Percentiles rank a stretch among this genome's conserved stretches.
Evolutionary conservation across 2,888 invertebrate species (phyloP).

Genomic region (Ditula angustiorana): DNA sequence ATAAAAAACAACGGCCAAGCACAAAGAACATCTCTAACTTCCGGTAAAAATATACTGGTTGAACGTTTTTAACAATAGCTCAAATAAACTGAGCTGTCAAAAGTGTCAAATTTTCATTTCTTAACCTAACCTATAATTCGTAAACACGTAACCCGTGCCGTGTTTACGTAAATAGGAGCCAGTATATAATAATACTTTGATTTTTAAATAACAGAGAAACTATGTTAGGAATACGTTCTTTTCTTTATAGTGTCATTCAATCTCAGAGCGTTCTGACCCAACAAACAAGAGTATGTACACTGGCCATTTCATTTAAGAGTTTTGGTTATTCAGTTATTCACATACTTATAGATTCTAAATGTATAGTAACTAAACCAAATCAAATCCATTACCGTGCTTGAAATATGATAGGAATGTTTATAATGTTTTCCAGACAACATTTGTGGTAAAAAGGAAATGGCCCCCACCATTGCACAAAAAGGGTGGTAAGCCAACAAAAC

Average conservation of each 20-base stretch:
- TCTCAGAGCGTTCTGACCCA: constrained; percentile 57
- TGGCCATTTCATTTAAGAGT: not conserved
- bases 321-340: not conserved
- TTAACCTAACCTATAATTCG: not conserved
- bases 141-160: too few relatives aligned
- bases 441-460: constrained; percentile 88
- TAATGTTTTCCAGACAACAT: constrained; percentile 88
- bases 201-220: not conserved
- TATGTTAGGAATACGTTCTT: constrained; percentile 63
- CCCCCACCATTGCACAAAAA: constrained; percentile 86
- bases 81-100: not conserved
- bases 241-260: constrained; percentile 51
- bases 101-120: not conserved
- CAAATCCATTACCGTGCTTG: not conserved
- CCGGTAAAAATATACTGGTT: not conserved
- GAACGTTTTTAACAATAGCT: not conserved
- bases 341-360: too few relatives aligned
- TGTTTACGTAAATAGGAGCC: not conserved
- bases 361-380: too few relatives aligned
- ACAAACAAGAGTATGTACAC: constrained; percentile 68
- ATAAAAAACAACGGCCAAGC: too few relatives aligned
- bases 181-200: not conserved
- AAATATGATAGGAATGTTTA: not conserved
- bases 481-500: constrained; percentile 74
- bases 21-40: constrained; percentile 18